Base-by-base conservation (phyloP, 2,888 invertebrate species). In the Drosophila villosipedis region DNA sequence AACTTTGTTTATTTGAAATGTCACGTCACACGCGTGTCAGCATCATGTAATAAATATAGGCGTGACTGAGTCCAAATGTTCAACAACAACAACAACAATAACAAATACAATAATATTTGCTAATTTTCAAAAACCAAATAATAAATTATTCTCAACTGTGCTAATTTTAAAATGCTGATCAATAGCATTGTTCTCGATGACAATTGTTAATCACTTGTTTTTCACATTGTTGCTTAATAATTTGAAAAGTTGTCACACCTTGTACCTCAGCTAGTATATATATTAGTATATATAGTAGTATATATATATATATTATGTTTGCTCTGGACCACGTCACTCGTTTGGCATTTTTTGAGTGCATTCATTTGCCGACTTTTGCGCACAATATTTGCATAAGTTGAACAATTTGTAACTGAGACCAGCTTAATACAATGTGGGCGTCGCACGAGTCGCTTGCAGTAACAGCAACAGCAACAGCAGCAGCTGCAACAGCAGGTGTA, bases 111-210 rank as follows among this genome's bases (percentile, higher is more conserved):
- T 66, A 73, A 64, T 71, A 68, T 69, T 63, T 60, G 50, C 60
- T 37, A 72, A 67, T 73, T 71, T 66, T 49, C 30, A 30, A 76
- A 66, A 63, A 61, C n/a, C 68, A 73, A 72, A 68, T 76, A 67
- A 74, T 25, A 47, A 16, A 16, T 89, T 74, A 73, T 74, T 87
- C 47, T 10, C 82, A 84, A 86, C 63, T 80, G 74, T 58, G 85
- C 85, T 85, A 90, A 90, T 88, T 88, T 82, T 84, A 85, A 88
- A 65, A 74, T 68, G 80, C 65, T 80, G 80, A 82, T 82, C 79
- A 82, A 78, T 70, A 41, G 58, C 33, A 37, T 35, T 69, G 31
- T 41, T 22, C 16, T 22, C n/a, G 14, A 16, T 16, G 14, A 9
- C 31, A 22, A 7, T 63, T 57, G 31, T 49, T 63, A 47, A 37